A percentile compares a stretch with the other conserved stretches of the same genome.
Evolutionary conservation across 1,140 invertebrate genomes (phyloP).

Genomic region (Philaenus spumarius): DNA sequence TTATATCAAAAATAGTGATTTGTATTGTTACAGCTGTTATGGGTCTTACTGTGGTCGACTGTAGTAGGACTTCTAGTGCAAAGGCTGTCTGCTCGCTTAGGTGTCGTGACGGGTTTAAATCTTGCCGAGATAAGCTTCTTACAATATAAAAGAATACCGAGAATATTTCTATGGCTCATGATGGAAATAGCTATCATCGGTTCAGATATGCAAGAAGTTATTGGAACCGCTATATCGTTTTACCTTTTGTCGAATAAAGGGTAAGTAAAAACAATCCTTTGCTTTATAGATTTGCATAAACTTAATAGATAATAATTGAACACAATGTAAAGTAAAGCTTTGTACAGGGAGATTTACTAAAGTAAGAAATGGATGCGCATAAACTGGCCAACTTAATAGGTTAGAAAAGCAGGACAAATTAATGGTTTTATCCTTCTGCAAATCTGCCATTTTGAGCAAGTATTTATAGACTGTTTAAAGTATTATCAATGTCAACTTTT

Average conservation of each 20-base stretch:
- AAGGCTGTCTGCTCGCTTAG: constrained; percentile 51
- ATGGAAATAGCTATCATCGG: constrained; percentile 65
- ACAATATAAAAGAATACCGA: constrained; percentile 49
- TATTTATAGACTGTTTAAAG: too few relatives aligned
- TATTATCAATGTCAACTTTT: too few relatives aligned
- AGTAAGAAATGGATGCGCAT: not conserved
- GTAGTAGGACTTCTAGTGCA: constrained; percentile 58
- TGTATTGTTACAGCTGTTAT: constrained; percentile 50
- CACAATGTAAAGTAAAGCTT: not conserved
- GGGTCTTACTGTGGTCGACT: constrained; percentile 57
- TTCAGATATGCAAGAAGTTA: constrained; percentile 61
- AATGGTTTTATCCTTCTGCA: too few relatives aligned
- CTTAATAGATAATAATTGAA: not conserved
- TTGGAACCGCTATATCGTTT: constrained; percentile 59
- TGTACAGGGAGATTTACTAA: not conserved
- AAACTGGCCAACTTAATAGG: too few relatives aligned
- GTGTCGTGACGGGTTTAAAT: constrained; percentile 56
- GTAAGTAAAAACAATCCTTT: constrained; percentile 41
- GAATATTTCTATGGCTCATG: constrained; percentile 63
- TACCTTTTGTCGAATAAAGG: constrained; percentile 54
- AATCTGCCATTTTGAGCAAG: too few relatives aligned
- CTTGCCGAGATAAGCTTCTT: constrained; percentile 48
- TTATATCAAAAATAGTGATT: too few relatives aligned
- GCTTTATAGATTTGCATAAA: not conserved
- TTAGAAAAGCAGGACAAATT: too few relatives aligned